A percentile compares a stretch with the other conserved stretches of the same genome.
These are phyloP conservation scores for Cantharis rufa DNA, from an alignment of 2,888 invertebrate species.

Conservation along the genomic window DNA sequence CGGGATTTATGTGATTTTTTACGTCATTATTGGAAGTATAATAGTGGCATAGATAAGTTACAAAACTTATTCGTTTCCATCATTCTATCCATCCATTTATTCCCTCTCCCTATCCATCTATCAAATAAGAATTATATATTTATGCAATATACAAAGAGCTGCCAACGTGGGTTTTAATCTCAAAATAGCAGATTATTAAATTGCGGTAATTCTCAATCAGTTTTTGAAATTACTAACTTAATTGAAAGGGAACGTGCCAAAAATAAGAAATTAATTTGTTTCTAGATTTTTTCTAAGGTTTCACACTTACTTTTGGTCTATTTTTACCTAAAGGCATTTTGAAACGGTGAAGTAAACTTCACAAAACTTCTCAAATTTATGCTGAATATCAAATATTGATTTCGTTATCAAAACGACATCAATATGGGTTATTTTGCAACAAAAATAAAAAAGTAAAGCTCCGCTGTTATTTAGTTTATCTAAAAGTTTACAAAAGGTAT, in stretches of 20 bases:
- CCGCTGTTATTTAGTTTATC: background rate
- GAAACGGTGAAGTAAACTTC: background rate
- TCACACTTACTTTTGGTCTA: background rate
- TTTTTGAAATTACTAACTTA: background rate
- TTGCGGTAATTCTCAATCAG: too few species aligned
- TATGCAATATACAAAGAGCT: background rate
- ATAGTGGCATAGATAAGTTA: background rate
- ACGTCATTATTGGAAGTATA: background rate
- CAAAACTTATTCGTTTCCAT: background rate
- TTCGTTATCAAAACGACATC: background rate
- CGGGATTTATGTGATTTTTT: background rate
- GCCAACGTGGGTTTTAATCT: background rate
- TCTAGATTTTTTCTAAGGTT: background rate
- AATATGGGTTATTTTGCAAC: background rate
- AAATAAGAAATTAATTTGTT: too few species aligned
- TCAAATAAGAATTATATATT: background rate
- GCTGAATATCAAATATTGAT: background rate
- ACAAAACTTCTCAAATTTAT: background rate
- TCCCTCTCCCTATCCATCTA: background rate
- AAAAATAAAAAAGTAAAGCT: background rate
- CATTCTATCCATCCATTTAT: background rate
- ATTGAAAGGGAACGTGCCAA: too few species aligned
- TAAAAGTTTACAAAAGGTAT: background rate
- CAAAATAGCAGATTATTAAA: background rate
- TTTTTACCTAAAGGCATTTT: background rate